These are phyloP conservation scores for Champsocephalus gunnari DNA, from an alignment of 2,797 vertebrate species.

Conservation along the genomic window DNA sequence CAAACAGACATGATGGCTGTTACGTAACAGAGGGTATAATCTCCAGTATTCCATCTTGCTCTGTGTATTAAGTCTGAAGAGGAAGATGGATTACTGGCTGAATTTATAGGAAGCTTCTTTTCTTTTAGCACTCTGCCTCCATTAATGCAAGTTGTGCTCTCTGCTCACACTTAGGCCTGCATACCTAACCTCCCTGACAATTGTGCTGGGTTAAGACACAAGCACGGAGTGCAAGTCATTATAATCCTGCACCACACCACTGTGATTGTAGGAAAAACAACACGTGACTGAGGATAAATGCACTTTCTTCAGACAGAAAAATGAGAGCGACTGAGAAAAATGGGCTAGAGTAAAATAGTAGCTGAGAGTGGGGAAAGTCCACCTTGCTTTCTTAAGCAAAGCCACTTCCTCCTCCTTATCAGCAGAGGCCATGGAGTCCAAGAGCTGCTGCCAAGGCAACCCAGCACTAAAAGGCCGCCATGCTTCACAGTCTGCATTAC, in stretches of 20 bases:
- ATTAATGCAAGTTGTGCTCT: slow-evolving; percentile 51
- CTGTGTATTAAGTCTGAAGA: slow-evolving; percentile 53
- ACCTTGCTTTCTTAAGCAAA: slow-evolving; percentile 54
- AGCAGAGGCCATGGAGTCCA: slow-evolving; percentile 62
- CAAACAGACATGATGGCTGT: slow-evolving; percentile 70
- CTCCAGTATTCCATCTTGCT: slow-evolving; percentile 51
- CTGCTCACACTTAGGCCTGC: slow-evolving; percentile 38
- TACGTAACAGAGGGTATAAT: slow-evolving; percentile 63
- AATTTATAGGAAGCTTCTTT: slow-evolving; percentile 51
- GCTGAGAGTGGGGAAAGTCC: slow-evolving; percentile 49
- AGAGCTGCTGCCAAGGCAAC: slow-evolving; percentile 77
- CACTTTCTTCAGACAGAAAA: slow-evolving; percentile 18
- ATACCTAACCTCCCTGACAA: slow-evolving; percentile 54
- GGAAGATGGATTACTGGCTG: slow-evolving; percentile 49
- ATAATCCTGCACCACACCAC: slow-evolving; percentile 45
- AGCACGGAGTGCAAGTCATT: slow-evolving; percentile 39
- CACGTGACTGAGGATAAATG: slow-evolving; percentile 25
- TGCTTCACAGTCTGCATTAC: slow-evolving; percentile 56
- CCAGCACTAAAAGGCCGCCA: slow-evolving; percentile 56
- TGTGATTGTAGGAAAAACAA: slow-evolving; percentile 20
- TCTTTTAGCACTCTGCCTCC: slow-evolving; percentile 21
- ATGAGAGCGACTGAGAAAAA: slow-evolving; percentile 4
- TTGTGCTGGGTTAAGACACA: slow-evolving; percentile 35
- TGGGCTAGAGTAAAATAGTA: slow-evolving; percentile 19
- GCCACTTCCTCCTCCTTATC: slow-evolving; percentile 78